phyloP scores from a whole-genome alignment of 1,140 invertebrate species.

The Anastrepha ludens region DNA sequence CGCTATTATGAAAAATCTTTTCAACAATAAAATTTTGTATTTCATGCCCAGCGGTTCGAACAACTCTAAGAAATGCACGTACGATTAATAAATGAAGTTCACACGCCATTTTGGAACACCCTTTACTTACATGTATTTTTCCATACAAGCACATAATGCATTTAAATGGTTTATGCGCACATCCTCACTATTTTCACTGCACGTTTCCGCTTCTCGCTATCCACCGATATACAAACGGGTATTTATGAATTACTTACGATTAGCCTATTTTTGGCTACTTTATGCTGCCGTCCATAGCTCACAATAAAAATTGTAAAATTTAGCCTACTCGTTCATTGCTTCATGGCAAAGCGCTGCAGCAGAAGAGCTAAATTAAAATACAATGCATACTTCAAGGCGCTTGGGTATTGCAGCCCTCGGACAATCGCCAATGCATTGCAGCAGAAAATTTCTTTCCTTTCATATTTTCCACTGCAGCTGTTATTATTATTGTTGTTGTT shows the following conservation, averaged over 20 bases:
- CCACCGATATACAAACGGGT: too few species aligned
- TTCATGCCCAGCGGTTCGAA: too few species aligned
- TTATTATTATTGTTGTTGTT: conserved; percentile 29
- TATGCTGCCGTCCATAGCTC: background rate
- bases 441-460: background rate
- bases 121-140: too few species aligned
- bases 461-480: background rate
- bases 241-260: background rate
- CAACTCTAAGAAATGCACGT: too few species aligned
- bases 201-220: too few species aligned
- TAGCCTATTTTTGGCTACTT: background rate
- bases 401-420: background rate
- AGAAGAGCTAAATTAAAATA: conserved; percentile 23
- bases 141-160: background rate
- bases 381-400: conserved; percentile 22
- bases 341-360: background rate
- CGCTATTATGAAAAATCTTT: too few species aligned
- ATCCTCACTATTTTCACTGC: too few species aligned
- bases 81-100: too few species aligned
- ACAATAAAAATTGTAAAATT: background rate
- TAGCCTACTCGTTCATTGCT: background rate
- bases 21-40: too few species aligned
- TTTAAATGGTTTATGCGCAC: background rate
- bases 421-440: background rate
- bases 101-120: too few species aligned